These are phyloP conservation scores for Anthopleura sola DNA, from an alignment of 64 coral and sea anemone species.

Conservation along the genomic window DNA sequence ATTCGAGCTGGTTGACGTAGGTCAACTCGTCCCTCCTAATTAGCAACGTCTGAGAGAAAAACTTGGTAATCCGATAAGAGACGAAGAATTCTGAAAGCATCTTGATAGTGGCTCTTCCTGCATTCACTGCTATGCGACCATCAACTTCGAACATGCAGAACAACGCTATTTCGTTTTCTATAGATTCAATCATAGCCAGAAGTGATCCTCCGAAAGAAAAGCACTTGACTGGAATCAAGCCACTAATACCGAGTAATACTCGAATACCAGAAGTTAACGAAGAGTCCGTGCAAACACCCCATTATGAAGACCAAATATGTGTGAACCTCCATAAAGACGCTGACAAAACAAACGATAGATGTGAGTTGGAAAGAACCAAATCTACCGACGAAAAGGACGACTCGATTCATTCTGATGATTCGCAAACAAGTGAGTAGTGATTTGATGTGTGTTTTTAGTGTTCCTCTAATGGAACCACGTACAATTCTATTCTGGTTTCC, in stretches of 20 bases:
- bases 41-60: slow-evolving; percentile 62
- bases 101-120: slow-evolving; percentile 14
- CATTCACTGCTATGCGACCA: slow-evolving; percentile 30
- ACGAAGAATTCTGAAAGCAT: slow-evolving; percentile 37
- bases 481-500: neutral
- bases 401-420: neutral
- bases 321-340: neutral
- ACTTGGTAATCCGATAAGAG: slow-evolving; percentile 83
- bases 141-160: slow-evolving; percentile 60
- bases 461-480: neutral
- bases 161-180: slow-evolving; percentile 78
- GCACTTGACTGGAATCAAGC: neutral
- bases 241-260: neutral
- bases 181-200: slow-evolving; percentile 82
- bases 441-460: neutral
- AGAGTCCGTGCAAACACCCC: slow-evolving; percentile 18
- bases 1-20: slow-evolving; percentile 44
- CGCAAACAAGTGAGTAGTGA: neutral
- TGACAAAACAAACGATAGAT: neutral
- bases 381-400: neutral
- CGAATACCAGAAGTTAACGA: slow-evolving; percentile 4
- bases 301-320: slow-evolving; percentile 28
- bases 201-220: slow-evolving; percentile 74
- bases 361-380: neutral
- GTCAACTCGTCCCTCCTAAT: slow-evolving; percentile 61